Percentiles rank a stretch among this genome's conserved stretches.
These are phyloP conservation scores for Harpagifer antarcticus DNA, from an alignment of 2,797 vertebrate species.

Conservation along the genomic window DNA sequence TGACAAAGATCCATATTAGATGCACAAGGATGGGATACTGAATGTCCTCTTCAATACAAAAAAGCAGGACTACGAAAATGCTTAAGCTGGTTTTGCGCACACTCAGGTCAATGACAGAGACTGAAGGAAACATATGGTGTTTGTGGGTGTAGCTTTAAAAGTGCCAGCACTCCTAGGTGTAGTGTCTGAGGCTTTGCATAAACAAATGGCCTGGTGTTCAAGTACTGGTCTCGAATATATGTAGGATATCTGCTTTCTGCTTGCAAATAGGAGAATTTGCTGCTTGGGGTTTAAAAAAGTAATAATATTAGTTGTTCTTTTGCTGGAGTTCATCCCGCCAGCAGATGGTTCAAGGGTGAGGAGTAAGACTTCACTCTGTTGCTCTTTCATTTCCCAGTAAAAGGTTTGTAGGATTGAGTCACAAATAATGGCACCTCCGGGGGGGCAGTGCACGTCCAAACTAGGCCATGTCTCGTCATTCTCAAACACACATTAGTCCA, in stretches of 20 bases:
- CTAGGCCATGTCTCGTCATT: conserved; percentile 61
- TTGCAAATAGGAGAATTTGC: conserved; percentile 12
- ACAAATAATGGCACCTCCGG: conserved; percentile 63
- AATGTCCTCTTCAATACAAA: not conserved
- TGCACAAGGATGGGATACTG: not conserved
- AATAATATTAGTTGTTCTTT: conserved; percentile 10
- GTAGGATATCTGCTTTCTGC: conserved; percentile 19
- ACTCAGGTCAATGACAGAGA: conserved; percentile 46
- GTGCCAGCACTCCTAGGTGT: conserved; percentile 31
- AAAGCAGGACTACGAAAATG: conserved; percentile 9
- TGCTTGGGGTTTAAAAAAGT: not conserved
- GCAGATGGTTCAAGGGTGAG: conserved; percentile 74
- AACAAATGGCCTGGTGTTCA: conserved; percentile 63
- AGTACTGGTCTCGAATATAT: not conserved
- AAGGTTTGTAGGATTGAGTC: conserved; percentile 67
- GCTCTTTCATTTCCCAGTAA: conserved; percentile 63
- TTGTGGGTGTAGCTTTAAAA: conserved; percentile 54
- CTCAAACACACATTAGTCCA: conserved; percentile 49
- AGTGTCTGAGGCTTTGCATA: conserved; percentile 54
- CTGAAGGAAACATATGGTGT: conserved; percentile 66
- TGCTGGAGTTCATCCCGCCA: conserved; percentile 15
- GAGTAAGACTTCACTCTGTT: conserved; percentile 74
- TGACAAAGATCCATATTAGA: not conserved
- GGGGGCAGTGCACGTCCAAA: conserved; percentile 53
- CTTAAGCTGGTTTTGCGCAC: conserved; percentile 30